Evolutionary conservation across 2,888 invertebrate genomes (phyloP).

Genomic region (Eudemis profundana): DNA sequence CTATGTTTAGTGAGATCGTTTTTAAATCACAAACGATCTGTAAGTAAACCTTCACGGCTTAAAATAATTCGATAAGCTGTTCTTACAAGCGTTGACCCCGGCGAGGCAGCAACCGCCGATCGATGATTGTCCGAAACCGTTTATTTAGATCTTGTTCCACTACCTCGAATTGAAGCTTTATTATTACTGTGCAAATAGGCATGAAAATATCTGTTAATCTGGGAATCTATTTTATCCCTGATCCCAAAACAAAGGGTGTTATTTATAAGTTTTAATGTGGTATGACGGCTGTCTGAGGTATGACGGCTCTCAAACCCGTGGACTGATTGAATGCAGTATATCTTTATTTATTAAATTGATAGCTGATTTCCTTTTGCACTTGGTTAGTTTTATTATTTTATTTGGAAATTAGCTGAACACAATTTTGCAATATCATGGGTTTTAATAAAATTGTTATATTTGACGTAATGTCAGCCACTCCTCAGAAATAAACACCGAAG

Average conservation of each 20-base stretch:
- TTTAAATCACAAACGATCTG: slow-evolving; percentile 9
- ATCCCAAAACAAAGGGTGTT: too few relatives aligned
- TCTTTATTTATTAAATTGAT: too few relatives aligned
- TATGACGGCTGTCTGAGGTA: too few relatives aligned
- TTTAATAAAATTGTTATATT: background rate
- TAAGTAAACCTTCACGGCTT: slow-evolving; percentile 35
- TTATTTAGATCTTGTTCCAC: slow-evolving; percentile 27
- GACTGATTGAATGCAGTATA: too few relatives aligned
- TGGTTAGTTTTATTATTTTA: too few relatives aligned
- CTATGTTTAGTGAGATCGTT: background rate
- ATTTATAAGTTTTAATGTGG: too few relatives aligned
- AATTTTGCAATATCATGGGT: too few relatives aligned
- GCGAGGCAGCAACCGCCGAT: slow-evolving; percentile 46
- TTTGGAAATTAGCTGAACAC: too few relatives aligned
- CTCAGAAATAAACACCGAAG: slow-evolving; percentile 17
- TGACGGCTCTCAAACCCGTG: too few relatives aligned
- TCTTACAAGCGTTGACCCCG: slow-evolving; percentile 53
- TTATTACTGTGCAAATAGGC: background rate
- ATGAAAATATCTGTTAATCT: background rate
- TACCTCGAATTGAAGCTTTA: background rate
- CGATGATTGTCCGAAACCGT: slow-evolving; percentile 22
- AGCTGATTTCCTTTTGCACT: too few relatives aligned
- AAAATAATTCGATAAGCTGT: slow-evolving; percentile 51
- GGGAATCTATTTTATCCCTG: too few relatives aligned
- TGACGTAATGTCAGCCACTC: slow-evolving; percentile 13